Evolutionary conservation across 2,113 vertebrate genomes (phyloP).

Genomic region (Cepphus grylle): DNA sequence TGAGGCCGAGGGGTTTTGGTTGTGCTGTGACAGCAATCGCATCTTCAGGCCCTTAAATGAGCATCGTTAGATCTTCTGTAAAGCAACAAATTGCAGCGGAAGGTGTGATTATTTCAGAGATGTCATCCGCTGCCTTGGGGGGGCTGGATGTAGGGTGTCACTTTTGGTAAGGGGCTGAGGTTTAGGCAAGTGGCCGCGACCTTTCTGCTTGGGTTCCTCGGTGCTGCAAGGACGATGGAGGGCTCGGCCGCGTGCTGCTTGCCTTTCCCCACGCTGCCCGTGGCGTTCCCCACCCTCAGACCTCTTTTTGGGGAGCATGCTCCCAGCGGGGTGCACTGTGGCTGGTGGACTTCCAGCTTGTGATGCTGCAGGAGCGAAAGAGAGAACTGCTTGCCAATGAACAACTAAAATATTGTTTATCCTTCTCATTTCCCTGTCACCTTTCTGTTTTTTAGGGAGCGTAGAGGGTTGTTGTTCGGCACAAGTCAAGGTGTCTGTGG

Average conservation of each 20-base stretch:
- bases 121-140: fast-evolving
- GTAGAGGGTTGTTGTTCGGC: background rate
- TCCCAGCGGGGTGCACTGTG: fast-evolving
- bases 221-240: background rate
- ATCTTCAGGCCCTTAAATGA: background rate
- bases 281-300: fast-evolving
- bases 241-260: background rate
- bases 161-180: background rate
- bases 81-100: background rate
- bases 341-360: background rate
- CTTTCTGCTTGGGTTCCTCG: fast-evolving
- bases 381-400: background rate
- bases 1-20: fast-evolving
- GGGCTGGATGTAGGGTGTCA: background rate
- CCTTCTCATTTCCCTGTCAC: background rate
- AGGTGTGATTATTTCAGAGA: fast-evolving
- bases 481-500: background rate
- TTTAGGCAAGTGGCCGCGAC: background rate
- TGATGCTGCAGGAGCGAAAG: background rate
- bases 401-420: background rate
- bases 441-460: background rate
- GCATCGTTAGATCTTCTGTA: background rate
- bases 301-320: background rate
- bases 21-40: background rate
- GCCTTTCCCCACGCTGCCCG: background rate